These are phyloP conservation scores for Hecatera dysodea DNA, from an alignment of 2,888 invertebrate species.

Conservation along the genomic window DNA sequence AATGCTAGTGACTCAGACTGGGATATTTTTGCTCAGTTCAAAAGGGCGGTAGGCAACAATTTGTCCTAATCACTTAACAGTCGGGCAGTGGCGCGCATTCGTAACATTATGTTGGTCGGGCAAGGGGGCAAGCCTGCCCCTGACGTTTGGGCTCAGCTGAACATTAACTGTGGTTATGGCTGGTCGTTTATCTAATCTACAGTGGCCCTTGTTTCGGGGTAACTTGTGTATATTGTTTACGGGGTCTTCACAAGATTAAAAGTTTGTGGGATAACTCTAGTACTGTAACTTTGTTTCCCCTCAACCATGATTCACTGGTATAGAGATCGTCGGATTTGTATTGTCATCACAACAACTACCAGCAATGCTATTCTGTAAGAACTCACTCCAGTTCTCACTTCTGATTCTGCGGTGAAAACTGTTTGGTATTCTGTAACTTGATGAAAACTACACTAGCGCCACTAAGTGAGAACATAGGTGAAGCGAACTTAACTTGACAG, in stretches of 20 bases:
- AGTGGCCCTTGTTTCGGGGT: constrained; percentile 4
- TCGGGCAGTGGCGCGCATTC: constrained; percentile 20
- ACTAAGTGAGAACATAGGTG: too few relatives aligned
- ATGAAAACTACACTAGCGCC: too few relatives aligned
- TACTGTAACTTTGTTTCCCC: neutral
- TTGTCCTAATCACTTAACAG: constrained; percentile 52
- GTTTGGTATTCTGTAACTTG: too few relatives aligned
- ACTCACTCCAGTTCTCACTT: too few relatives aligned
- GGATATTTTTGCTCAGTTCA: constrained; percentile 24
- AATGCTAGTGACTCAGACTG: constrained; percentile 3
- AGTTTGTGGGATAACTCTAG: neutral
- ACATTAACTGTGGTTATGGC: constrained; percentile 6
- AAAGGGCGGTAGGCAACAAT: constrained; percentile 31
- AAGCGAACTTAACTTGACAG: too few relatives aligned
- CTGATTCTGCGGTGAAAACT: too few relatives aligned
- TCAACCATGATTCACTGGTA: neutral
- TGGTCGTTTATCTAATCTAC: constrained; percentile 4
- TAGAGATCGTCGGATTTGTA: too few relatives aligned
- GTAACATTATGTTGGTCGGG: constrained; percentile 3
- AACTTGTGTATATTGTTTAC: neutral
- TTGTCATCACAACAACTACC: too few relatives aligned
- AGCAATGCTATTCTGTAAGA: too few relatives aligned
- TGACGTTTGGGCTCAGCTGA: constrained; percentile 40
- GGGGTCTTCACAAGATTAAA: neutral
- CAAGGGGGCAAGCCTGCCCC: constrained; percentile 19